Base-by-base conservation (phyloP, 2,113 vertebrate species). In the Myotis brandtii region DNA sequence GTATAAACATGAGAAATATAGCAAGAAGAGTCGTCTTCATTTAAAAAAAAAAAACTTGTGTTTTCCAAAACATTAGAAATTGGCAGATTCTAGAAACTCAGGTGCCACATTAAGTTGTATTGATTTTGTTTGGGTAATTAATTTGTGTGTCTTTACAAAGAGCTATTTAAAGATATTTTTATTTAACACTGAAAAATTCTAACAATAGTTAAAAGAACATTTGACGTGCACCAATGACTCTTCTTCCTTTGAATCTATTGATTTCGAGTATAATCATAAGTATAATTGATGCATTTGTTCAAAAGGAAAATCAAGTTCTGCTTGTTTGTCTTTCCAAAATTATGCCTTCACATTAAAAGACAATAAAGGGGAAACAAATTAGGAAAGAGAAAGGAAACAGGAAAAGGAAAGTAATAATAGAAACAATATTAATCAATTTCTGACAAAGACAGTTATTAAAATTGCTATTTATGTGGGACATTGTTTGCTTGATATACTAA, bases 41-140 rank as follows among this genome's bases (percentile, higher is more conserved):
- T 88, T 62, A 40, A 50, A 67, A 2, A 56, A 56, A 56, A 54
- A 54, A 46, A 93, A 75, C 34, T 75, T 82, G 2, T 89, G 4
- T 62, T 96, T 94, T 72, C 21, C 8, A 82, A 85, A 93, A 59
- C 18, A 91, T 34, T 73, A 82, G 54, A 90, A 80, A 72, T n/a
- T 25, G 25, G 18, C 70, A 91, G 25, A 67, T 80, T 95, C 54
- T 0, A 0, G 25, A 95, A 88, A 54, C 82, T 69, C 59, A 89
- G 73, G 43, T 69, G 43, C 3, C 37, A 64, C 43, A 84, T 72
- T 52, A 95, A 56, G 21, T 30, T 69, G 9, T 46, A 91, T 82
- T 77, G 76, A 91, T 93, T 86, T 94, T 84, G 48, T 89, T 34
- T 79, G 73, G 12, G 32, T 94, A 93, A 96, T 85, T 95, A 92